Base-by-base conservation (phyloP, 2,888 invertebrate genomes). In the Ctena decussata region DNA sequence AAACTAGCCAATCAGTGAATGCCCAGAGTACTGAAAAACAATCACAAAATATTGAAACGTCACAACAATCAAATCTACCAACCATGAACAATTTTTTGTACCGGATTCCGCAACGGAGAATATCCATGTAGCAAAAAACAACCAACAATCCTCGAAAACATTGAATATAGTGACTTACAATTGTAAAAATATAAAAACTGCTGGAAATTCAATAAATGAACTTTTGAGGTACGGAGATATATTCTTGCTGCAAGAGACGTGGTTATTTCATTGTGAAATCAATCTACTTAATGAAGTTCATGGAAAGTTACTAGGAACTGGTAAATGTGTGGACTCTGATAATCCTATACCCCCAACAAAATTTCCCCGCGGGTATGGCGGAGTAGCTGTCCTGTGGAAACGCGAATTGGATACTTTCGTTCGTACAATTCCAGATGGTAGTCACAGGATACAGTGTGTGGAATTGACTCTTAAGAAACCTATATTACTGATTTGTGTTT, bases 241-340 rank as follows among this genome's bases (percentile, higher is more conserved):
- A 35, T 3, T 75, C n/a, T 75, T 75, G 11, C 15, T 75, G 53
- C 75, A 75, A 44, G 76, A 77, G 39, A 39, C 37, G 21, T 77
- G 77, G 77, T 30, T 77, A 18, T 77, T 69, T n/a, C 32, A 77
- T 5, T 77, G 69, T 69, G 18, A 69, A 18, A 18, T 77, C 11
- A 1, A 30, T 21, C 11, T 18, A 35, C 15, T 69, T 24, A 41
- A 65, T 3, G 69, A 69, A 46, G 41, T 77, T 0, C 27, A 5
- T n/a, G 6, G 12, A 15, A 24, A 46, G 11, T 44, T 44, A 18
- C 18, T 44, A 44, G 44, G 44, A 5, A 39, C 60, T n/a, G 75
- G 35, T n/a, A 75, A 57, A 35, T 53, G 75, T 24, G 27, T 57
- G 6, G 75, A 75, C 30, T 57, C 15, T 15, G 5, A 39, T 24